A percentile compares a stretch with the other conserved stretches of the same genome.
These are phyloP conservation scores for Oncorhynchus kisutch DNA, from an alignment of 2,113 vertebrate species.

Conservation along the genomic window DNA sequence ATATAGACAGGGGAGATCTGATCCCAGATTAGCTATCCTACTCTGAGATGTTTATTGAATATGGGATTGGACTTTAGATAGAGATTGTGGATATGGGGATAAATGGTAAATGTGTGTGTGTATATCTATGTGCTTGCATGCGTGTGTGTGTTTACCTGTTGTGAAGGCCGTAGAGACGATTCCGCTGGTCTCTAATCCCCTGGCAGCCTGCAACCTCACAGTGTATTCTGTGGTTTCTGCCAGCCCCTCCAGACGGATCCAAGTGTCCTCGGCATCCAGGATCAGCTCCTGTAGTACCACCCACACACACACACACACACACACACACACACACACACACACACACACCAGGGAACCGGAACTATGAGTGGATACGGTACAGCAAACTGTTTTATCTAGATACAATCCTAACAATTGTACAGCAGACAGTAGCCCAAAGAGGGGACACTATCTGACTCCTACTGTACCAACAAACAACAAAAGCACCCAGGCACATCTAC, in stretches of 20 bases:
- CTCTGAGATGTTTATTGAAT: too few relatives aligned
- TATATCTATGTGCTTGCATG: constrained; percentile 1
- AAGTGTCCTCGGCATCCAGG: constrained; percentile 93
- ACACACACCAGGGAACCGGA: not conserved
- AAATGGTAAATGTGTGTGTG: not conserved
- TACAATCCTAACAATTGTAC: too few relatives aligned
- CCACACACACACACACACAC: not conserved
- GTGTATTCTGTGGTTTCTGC: constrained; percentile 89
- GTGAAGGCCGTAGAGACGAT: constrained; percentile 83
- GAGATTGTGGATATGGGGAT: not conserved
- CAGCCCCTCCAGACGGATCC: constrained; percentile 94
- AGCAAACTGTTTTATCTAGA: not conserved
- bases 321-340: not conserved
- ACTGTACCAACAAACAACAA: too few relatives aligned
- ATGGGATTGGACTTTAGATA: too few relatives aligned
- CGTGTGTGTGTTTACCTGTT: constrained; percentile 77
- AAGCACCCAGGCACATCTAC: too few relatives aligned
- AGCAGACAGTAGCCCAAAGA: not conserved
- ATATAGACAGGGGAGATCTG: too few relatives aligned
- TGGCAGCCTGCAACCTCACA: constrained; percentile 87
- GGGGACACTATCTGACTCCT: too few relatives aligned
- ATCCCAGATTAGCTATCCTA: too few relatives aligned
- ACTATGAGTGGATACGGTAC: not conserved
- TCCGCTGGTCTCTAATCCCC: constrained; percentile 79
- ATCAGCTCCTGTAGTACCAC: constrained; percentile 84